A percentile compares a stretch with the other conserved stretches of the same genome.
Conservation (phyloP, 2,113 vertebrate species). For the Leptosomus discolor region DNA sequence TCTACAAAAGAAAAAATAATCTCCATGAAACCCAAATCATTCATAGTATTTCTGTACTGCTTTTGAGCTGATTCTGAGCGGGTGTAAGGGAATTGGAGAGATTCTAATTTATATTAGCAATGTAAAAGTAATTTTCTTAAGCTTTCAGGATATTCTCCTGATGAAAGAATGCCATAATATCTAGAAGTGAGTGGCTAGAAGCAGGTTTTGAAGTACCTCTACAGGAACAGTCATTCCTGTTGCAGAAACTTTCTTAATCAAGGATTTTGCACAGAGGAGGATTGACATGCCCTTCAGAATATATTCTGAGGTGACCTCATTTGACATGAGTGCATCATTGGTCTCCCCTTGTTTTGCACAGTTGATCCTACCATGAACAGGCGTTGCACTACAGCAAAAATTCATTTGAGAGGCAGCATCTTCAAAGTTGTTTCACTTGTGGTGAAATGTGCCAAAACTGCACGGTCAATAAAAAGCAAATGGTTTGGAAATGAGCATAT, state of each 20-base stretch:
- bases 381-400: background rate
- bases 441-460: background rate
- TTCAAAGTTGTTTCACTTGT: conserved; percentile 1
- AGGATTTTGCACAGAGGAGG: background rate
- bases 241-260: background rate
- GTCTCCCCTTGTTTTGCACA: background rate
- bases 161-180: background rate
- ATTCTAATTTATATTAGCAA: background rate
- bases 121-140: background rate
- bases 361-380: background rate
- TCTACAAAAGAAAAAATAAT: background rate
- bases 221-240: background rate
- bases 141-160: background rate
- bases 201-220: background rate
- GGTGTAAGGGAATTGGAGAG: background rate
- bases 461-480: conserved; percentile 31
- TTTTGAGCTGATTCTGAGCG: background rate
- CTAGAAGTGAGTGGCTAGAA: background rate
- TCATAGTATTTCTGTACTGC: background rate
- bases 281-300: background rate
- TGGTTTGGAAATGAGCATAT: background rate
- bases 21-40: rapidly evolving
- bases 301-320: background rate
- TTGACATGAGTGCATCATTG: background rate
- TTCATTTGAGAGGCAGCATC: background rate